Conservation (phyloP, 2,113 vertebrate species). For the Dinomys branickii region DNA sequence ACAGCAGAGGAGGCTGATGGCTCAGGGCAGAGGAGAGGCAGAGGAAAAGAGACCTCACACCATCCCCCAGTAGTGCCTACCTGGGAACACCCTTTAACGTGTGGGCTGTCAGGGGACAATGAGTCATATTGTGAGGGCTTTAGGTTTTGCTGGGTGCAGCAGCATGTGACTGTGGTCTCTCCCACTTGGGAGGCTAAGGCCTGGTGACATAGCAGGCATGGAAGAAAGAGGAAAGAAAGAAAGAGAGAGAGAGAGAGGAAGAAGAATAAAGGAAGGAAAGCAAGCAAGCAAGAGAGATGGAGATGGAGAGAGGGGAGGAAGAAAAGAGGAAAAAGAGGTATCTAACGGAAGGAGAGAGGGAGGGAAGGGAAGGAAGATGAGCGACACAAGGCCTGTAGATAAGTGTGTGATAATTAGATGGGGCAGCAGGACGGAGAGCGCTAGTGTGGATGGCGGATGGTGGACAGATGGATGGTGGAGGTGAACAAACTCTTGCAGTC, state of each 20-base stretch:
- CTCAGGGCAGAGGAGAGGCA: background rate
- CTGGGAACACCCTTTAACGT: background rate
- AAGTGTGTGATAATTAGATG: no score
- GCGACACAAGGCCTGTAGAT: accelerated
- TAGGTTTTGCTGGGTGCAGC: background rate
- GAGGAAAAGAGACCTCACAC: background rate
- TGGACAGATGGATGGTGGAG: background rate
- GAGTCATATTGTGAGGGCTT: background rate
- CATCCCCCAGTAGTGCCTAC: background rate
- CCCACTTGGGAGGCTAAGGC: background rate
- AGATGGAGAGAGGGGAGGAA: no score
- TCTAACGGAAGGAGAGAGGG: background rate
- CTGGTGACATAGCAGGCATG: background rate
- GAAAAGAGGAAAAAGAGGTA: background rate
- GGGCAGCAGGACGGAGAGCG: background rate
- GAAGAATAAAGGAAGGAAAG: background rate
- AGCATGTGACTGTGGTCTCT: background rate
- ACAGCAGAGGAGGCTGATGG: background rate
- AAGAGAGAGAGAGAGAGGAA: accelerated
- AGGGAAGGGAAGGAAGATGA: background rate
- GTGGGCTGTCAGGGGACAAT: background rate
- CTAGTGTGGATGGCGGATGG: background rate
- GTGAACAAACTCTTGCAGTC: background rate
- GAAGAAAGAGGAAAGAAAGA: background rate
- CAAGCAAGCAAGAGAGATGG: no score